phyloP scores from a whole-genome alignment of 2,888 invertebrate species.

The Callimorpha dominula region DNA sequence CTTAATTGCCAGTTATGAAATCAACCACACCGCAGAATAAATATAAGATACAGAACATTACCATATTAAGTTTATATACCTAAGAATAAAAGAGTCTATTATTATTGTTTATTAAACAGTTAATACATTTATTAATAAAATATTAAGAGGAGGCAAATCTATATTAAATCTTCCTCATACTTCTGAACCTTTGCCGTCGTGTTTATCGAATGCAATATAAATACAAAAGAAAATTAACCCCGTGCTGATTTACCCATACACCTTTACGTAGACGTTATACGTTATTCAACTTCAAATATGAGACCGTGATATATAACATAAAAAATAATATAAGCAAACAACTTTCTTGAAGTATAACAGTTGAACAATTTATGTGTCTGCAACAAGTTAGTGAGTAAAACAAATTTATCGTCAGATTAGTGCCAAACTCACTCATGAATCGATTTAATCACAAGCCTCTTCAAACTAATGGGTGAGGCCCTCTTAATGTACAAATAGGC shows the following conservation, averaged over 20 bases:
- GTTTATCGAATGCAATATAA: not conserved
- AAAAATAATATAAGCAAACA: slow-evolving; percentile 30
- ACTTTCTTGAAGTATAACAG: slow-evolving; percentile 24
- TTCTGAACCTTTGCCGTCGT: no score
- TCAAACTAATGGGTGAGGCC: slow-evolving; percentile 66
- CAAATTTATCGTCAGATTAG: slow-evolving; percentile 60
- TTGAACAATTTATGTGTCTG: slow-evolving; percentile 35
- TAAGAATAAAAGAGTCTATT: no score
- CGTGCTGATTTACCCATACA: not conserved
- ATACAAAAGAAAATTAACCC: not conserved
- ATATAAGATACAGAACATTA: no score
- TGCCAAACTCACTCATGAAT: slow-evolving; percentile 62
- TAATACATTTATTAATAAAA: no score
- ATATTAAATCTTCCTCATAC: no score
- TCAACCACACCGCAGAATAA: not conserved
- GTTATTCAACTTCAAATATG: slow-evolving; percentile 9
- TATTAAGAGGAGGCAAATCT: no score
- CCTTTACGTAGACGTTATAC: not conserved
- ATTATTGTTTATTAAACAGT: no score
- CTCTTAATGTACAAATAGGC: slow-evolving; percentile 69
- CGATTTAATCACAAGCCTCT: slow-evolving; percentile 64
- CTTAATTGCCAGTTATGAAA: not conserved
- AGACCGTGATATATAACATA: not conserved
- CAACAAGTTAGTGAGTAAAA: slow-evolving; percentile 45
- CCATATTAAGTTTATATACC: no score